These are phyloP conservation scores for Eulemur macaco DNA, from an alignment of 2,113 vertebrate species.

Conservation along the genomic window DNA sequence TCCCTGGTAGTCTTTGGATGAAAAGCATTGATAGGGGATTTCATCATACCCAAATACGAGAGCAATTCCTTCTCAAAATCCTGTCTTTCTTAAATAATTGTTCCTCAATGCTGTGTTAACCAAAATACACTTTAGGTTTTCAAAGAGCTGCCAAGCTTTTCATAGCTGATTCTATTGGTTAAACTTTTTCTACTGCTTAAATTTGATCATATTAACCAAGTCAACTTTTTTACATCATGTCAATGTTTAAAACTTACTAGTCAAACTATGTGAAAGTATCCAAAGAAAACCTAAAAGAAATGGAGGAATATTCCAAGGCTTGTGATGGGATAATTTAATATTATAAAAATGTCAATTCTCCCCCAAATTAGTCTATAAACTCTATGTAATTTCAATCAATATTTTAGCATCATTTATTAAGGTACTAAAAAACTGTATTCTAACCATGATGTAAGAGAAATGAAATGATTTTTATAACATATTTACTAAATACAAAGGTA, in stretches of 20 bases:
- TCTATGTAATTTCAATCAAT: not conserved
- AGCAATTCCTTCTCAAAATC: not conserved
- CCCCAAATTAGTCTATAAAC: not conserved
- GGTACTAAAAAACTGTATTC: not conserved
- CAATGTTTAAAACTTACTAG: not conserved
- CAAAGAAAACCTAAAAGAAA: not conserved
- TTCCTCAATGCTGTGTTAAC: not conserved
- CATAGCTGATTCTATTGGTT: not conserved
- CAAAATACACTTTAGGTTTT: not conserved
- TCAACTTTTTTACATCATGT: not conserved
- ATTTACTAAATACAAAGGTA: not conserved
- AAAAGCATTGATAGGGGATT: not conserved
- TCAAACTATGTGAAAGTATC: not conserved
- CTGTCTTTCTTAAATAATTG: not conserved
- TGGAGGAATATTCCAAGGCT: not conserved
- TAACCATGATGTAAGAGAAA: not conserved
- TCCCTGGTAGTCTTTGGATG: not conserved
- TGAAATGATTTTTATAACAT: not conserved
- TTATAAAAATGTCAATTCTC: not conserved
- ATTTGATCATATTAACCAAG: not conserved
- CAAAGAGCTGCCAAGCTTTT: not conserved
- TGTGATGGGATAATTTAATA: not conserved
- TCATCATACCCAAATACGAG: not conserved
- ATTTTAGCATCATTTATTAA: not conserved
- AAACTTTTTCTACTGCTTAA: not conserved